Conservation (phyloP, 2,888 invertebrate species). For the Ashinkailepas kermadecensis region DNA sequence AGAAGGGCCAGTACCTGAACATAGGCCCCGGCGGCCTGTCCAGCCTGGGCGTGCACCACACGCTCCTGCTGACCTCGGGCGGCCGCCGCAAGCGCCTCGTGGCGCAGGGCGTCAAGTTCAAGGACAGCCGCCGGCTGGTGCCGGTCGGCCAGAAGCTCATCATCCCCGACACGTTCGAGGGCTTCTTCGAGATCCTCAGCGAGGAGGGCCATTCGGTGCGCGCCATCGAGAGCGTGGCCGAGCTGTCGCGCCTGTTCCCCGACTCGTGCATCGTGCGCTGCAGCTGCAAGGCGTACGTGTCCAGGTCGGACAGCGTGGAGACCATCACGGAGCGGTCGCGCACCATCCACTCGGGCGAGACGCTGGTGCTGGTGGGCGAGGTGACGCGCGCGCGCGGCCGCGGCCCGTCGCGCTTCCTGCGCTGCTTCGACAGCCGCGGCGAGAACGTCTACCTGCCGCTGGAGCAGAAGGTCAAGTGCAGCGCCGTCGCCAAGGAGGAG, state of each 20-base stretch:
- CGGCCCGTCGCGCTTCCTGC: conserved; percentile 63
- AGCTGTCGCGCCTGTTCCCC: conserved; percentile 54
- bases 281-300: conserved; percentile 57
- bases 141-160: conserved; percentile 74
- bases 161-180: conserved; percentile 82
- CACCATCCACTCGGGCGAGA: conserved; percentile 73
- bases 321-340: conserved; percentile 43
- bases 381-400: conserved; percentile 38
- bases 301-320: conserved; percentile 37
- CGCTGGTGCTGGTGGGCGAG: conserved; percentile 69
- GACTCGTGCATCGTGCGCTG: conserved; percentile 65
- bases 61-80: conserved; percentile 74
- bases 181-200: conserved; percentile 87
- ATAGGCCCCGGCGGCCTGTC: conserved; percentile 82
- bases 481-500: conserved; percentile 83
- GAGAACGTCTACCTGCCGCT: conserved; percentile 72
- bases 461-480: conserved; percentile 85
- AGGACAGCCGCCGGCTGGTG: conserved; percentile 65
- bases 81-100: conserved; percentile 78
- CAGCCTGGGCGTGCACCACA: conserved; percentile 75
- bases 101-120: conserved; percentile 61
- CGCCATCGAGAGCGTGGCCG: conserved; percentile 79
- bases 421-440: conserved; percentile 77
- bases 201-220: conserved; percentile 87
- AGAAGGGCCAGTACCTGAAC: conserved; percentile 87